A percentile compares a stretch with the other conserved stretches of the same genome.
Conservation (phyloP, 2,113 vertebrate genomes). For the Thunnus thynnus region DNA sequence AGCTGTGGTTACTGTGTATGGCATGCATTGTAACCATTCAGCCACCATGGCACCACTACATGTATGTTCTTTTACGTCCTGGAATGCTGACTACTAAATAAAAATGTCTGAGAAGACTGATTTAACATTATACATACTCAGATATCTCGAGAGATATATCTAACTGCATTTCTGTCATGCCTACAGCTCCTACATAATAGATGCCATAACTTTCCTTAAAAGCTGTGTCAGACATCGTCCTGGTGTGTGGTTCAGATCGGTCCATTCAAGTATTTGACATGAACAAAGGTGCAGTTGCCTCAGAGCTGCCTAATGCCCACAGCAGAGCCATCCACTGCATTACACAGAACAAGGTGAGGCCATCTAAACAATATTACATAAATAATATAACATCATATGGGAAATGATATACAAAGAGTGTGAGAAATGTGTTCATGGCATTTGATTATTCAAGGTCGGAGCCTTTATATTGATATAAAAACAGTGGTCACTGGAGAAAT, state of each 20-base stretch:
- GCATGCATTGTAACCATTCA: too few species aligned
- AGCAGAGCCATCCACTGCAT: conserved; percentile 88
- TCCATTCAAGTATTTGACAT: conserved; percentile 91
- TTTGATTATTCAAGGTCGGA: not conserved
- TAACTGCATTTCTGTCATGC: not conserved
- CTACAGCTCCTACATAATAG: not conserved
- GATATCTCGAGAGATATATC: not conserved
- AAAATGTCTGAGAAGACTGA: not conserved
- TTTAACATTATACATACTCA: not conserved
- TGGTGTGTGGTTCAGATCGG: conserved; percentile 86
- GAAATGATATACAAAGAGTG: not conserved
- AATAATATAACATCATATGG: not conserved
- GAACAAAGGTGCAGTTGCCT: conserved; percentile 83
- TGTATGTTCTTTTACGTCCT: not conserved
- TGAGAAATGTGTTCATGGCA: not conserved
- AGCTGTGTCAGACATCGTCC: conserved; percentile 86
- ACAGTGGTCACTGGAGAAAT: not conserved
- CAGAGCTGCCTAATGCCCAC: conserved; percentile 86
- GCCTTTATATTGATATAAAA: not conserved
- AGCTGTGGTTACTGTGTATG: too few species aligned
- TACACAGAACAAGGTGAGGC: conserved; percentile 90
- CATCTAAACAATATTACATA: not conserved
- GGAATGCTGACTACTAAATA: not conserved
- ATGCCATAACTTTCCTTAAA: conserved; percentile 55
- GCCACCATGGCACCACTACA: too few species aligned